Evolutionary conservation across 2,797 vertebrate species (phyloP).

Genomic region (Melanotaenia trifasciata): DNA sequence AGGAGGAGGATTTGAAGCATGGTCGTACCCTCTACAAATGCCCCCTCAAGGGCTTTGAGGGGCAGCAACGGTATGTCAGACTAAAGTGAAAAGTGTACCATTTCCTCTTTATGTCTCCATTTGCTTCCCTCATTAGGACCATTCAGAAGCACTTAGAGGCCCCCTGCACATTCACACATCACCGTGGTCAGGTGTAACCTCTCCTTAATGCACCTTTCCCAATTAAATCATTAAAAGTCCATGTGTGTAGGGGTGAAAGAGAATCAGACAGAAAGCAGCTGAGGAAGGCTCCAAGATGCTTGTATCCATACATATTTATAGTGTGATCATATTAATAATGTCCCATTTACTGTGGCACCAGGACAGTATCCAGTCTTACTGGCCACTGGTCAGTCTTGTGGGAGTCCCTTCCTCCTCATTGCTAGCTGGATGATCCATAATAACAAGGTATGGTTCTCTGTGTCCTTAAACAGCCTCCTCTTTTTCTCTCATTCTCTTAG

Average conservation of each 20-base stretch:
- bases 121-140: slow-evolving; percentile 83
- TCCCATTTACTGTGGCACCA: slow-evolving; percentile 68
- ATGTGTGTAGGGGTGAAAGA: slow-evolving; percentile 13
- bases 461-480: slow-evolving; percentile 20
- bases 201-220: slow-evolving; percentile 73
- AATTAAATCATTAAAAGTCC: slow-evolving; percentile 74
- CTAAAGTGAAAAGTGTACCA: slow-evolving; percentile 85
- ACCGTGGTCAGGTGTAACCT: slow-evolving; percentile 68
- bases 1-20: slow-evolving; percentile 81
- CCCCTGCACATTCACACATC: slow-evolving; percentile 78
- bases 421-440: slow-evolving; percentile 43
- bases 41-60: slow-evolving; percentile 82
- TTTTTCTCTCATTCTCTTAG: slow-evolving; percentile 23
- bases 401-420: slow-evolving; percentile 34
- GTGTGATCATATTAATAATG: slow-evolving; percentile 73
- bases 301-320: slow-evolving; percentile 39
- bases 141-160: slow-evolving; percentile 82
- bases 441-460: slow-evolving; percentile 35
- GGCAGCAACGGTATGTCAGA: slow-evolving; percentile 82
- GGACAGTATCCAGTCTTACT: slow-evolving; percentile 55
- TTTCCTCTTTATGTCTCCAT: slow-evolving; percentile 87
- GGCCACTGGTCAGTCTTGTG: slow-evolving; percentile 62
- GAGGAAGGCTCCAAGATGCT: slow-evolving; percentile 32
- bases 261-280: slow-evolving; percentile 20
- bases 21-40: slow-evolving; percentile 79